These are phyloP conservation scores for Wasmannia auropunctata DNA, from an alignment of 1,140 invertebrate genomes.

Conservation along the genomic window DNA sequence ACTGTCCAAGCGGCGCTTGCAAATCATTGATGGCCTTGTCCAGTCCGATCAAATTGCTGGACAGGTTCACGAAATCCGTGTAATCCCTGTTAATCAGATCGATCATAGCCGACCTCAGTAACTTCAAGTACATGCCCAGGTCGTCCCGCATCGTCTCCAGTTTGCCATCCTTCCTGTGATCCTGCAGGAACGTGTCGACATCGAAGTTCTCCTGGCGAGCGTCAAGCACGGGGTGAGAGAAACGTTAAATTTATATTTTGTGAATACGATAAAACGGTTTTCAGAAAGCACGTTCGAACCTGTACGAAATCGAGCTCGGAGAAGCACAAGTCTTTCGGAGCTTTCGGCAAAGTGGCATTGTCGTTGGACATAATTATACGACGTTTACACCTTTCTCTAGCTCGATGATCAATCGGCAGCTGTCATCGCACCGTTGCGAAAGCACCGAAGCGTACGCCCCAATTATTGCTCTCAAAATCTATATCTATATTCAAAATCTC, in stretches of 20 bases:
- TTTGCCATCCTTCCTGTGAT: constrained; percentile 92
- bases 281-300: constrained; percentile 66
- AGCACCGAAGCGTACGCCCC: too few relatives aligned
- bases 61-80: constrained; percentile 98
- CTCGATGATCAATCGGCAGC: neutral
- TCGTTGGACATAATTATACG: constrained; percentile 77
- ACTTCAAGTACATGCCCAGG: constrained; percentile 95
- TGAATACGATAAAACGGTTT: neutral
- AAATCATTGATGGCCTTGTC: constrained; percentile 94
- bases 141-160: constrained; percentile 96
- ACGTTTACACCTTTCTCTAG: neutral
- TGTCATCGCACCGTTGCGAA: neutral
- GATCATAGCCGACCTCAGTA: constrained; percentile 96
- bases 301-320: constrained; percentile 82
- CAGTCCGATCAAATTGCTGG: constrained; percentile 96
- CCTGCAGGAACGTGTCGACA: constrained; percentile 95
- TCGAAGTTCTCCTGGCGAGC: constrained; percentile 92
- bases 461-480: too few relatives aligned
- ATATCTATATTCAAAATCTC: neutral
- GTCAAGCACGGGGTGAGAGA: constrained; percentile 59
- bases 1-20: constrained; percentile 90
- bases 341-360: constrained; percentile 79
- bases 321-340: constrained; percentile 83
- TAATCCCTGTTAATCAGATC: constrained; percentile 99
- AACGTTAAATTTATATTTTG: neutral